Percentiles rank a stretch among this genome's conserved stretches.
These are phyloP conservation scores for Pangasianodon gigas DNA, from an alignment of 2,113 vertebrate genomes.

Conservation along the genomic window DNA sequence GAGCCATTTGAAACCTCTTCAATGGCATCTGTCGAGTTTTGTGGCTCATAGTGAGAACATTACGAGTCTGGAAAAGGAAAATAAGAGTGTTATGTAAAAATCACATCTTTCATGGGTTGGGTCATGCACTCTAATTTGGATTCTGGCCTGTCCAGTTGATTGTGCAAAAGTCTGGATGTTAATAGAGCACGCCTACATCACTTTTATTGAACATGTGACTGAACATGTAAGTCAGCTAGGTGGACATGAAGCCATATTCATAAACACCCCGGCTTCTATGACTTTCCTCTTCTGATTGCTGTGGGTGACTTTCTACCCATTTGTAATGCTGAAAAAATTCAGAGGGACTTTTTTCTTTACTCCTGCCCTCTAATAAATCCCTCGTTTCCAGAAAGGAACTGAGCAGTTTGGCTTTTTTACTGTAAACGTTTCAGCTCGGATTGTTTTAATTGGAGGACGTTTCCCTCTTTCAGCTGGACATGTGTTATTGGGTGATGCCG, in stretches of 20 bases:
- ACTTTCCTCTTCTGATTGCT: conserved; percentile 17
- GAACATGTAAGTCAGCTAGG: background rate
- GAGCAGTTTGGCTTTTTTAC: conserved; percentile 39
- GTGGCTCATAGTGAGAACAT: conserved; percentile 28
- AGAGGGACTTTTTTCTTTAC: conserved; percentile 9
- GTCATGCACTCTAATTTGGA: background rate
- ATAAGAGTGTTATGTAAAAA: conserved; percentile 20
- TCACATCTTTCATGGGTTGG: background rate
- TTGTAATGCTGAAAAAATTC: conserved; percentile 49
- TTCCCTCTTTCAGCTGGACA: conserved; percentile 43
- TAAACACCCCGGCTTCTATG: conserved; percentile 9
- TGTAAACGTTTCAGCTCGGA: conserved; percentile 50
- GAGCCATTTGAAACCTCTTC: background rate
- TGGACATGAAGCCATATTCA: background rate
- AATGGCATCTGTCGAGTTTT: background rate
- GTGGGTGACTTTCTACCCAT: conserved; percentile 15
- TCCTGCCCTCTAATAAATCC: conserved; percentile 32
- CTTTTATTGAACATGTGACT: background rate
- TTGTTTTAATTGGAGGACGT: conserved; percentile 52
- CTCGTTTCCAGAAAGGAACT: conserved; percentile 42
- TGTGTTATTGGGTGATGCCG: conserved; percentile 35
- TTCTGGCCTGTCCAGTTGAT: background rate
- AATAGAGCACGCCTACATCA: background rate
- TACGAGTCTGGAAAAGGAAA: conserved; percentile 11
- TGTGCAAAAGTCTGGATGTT: background rate